Evolutionary conservation across 2,113 vertebrate genomes (phyloP).

Genomic region (Dipodomys stephensi): DNA sequence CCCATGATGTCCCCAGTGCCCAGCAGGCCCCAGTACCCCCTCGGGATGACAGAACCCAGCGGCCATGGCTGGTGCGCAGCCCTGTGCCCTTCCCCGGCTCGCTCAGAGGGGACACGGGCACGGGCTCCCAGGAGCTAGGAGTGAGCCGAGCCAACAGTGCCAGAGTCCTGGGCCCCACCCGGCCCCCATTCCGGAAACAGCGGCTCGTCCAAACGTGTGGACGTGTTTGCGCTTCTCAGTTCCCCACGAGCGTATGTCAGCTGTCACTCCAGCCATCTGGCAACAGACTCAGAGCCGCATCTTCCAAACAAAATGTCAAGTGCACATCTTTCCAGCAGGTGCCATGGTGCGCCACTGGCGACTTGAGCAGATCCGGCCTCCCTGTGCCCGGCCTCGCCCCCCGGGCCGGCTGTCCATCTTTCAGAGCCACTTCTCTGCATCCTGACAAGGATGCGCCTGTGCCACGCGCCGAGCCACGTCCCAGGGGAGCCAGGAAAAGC

Average conservation of each 20-base stretch:
- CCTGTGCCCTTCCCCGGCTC: accelerated
- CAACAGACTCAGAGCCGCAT: background rate
- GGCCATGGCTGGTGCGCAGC: background rate
- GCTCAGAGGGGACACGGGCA: accelerated
- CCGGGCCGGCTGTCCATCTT: accelerated
- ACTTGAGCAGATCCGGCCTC: background rate
- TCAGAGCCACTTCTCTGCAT: background rate
- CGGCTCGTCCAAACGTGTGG: background rate
- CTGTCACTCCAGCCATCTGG: constrained; percentile 1
- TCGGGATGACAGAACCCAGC: no score
- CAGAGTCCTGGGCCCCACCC: background rate
- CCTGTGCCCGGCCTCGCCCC: background rate
- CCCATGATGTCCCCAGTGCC: accelerated
- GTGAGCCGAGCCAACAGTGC: background rate
- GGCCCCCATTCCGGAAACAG: no score
- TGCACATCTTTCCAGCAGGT: constrained; percentile 18
- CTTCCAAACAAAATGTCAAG: constrained; percentile 4
- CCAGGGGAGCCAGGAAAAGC: accelerated
- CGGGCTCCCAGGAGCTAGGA: accelerated
- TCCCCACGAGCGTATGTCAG: background rate
- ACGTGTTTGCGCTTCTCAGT: background rate
- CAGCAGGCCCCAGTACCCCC: accelerated
- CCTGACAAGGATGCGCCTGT: background rate
- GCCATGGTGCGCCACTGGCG: accelerated
- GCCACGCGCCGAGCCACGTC: accelerated